These are phyloP conservation scores for Scalopus aquaticus DNA, from an alignment of 2,113 vertebrate species.

Conservation along the genomic window DNA sequence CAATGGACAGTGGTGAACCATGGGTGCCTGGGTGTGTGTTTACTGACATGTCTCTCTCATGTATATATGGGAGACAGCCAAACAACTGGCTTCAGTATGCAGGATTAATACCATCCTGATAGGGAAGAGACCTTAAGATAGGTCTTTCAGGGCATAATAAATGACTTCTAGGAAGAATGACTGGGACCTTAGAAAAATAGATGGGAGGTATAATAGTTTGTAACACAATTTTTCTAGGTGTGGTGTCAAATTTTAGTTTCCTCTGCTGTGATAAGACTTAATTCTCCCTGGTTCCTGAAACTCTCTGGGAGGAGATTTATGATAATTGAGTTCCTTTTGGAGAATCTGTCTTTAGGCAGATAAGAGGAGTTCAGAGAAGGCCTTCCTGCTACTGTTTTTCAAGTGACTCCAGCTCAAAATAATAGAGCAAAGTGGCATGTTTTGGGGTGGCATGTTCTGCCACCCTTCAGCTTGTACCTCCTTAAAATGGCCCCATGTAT, in stretches of 20 bases:
- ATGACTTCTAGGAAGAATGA: neutral
- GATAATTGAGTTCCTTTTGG: neutral
- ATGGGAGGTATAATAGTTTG: neutral
- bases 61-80: neutral
- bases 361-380: neutral
- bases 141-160: neutral
- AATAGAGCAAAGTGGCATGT: neutral
- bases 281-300: neutral
- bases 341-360: neutral
- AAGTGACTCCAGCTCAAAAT: neutral
- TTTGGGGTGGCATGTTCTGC: neutral
- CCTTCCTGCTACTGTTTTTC: neutral
- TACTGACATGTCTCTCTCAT: neutral
- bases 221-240: neutral
- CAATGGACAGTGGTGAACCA: too few relatives aligned
- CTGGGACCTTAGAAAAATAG: neutral
- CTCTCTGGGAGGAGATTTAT: neutral
- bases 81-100: neutral
- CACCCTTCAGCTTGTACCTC: neutral
- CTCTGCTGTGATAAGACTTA: neutral
- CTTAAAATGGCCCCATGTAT: neutral
- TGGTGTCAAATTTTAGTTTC: neutral
- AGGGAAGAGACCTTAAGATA: neutral
- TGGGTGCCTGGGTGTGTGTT: too few relatives aligned
- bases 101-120: neutral